Conservation (phyloP, 2,797 vertebrate species). For the Crenuchus spilurus region DNA sequence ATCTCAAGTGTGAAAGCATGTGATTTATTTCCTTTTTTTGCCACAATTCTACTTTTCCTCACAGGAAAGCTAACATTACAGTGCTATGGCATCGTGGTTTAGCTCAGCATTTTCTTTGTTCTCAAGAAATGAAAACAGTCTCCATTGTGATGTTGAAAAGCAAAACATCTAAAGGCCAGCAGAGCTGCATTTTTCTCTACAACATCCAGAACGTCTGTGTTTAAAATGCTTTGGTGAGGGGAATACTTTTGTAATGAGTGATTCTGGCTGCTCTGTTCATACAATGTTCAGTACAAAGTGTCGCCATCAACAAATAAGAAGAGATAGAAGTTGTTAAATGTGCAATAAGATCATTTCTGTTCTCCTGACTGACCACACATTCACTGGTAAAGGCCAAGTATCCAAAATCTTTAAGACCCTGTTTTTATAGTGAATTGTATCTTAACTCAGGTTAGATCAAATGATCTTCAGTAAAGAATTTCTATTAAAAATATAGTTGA, state of each 20-base stretch:
- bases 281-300: background rate
- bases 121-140: conserved; percentile 12
- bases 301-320: background rate
- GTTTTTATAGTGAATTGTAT: background rate
- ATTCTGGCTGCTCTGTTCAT: background rate
- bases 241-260: background rate
- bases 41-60: conserved; percentile 6
- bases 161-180: background rate
- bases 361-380: background rate
- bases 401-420: background rate
- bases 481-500: too few relatives aligned
- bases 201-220: background rate
- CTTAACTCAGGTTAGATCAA: too few relatives aligned
- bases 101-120: conserved; percentile 20
- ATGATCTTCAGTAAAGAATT: too few relatives aligned
- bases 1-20: background rate
- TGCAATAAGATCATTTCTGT: background rate
- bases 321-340: background rate
- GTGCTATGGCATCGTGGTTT: conserved; percentile 12
- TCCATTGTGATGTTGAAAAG: background rate
- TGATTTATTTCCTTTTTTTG: background rate
- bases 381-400: background rate
- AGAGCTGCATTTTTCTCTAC: background rate
- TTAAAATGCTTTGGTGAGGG: background rate
- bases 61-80: conserved; percentile 19